phyloP scores from a whole-genome alignment of 1,140 invertebrate species.

The Aricia agestis region DNA sequence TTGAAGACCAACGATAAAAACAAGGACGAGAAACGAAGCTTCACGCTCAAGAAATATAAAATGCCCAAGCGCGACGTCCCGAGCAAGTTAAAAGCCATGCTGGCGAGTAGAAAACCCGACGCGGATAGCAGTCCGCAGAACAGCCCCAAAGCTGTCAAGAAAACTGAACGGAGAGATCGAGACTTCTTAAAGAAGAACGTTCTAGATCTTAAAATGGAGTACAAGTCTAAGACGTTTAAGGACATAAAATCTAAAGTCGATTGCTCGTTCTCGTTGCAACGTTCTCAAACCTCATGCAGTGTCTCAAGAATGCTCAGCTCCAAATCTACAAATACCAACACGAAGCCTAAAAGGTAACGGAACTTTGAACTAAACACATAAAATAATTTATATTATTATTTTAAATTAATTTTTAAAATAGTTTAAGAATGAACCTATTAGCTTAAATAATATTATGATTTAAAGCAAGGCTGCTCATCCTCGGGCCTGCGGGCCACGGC shows the following conservation, averaged over 20 bases:
- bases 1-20: constrained; percentile 51
- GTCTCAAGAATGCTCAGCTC: constrained; percentile 66
- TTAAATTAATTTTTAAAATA: no score
- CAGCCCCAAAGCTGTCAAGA: constrained; percentile 64
- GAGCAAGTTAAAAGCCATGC: constrained; percentile 85
- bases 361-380: no score
- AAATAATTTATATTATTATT: no score
- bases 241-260: constrained; percentile 89
- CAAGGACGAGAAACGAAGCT: constrained; percentile 77
- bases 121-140: constrained; percentile 68
- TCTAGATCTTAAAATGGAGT: constrained; percentile 80
- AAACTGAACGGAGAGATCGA: constrained; percentile 83
- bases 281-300: constrained; percentile 68
- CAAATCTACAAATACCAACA: constrained; percentile 59
- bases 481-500: no score
- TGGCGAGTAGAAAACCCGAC: constrained; percentile 73
- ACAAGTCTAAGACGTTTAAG: constrained; percentile 83
- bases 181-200: constrained; percentile 83
- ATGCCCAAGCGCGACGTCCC: constrained; percentile 85
- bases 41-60: constrained; percentile 82
- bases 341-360: constrained; percentile 67
- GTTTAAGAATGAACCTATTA: no score
- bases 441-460: no score
- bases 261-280: constrained; percentile 68
- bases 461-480: no score